phyloP scores from a whole-genome alignment of 1,140 invertebrate genomes.

The Melitaea cinxia region DNA sequence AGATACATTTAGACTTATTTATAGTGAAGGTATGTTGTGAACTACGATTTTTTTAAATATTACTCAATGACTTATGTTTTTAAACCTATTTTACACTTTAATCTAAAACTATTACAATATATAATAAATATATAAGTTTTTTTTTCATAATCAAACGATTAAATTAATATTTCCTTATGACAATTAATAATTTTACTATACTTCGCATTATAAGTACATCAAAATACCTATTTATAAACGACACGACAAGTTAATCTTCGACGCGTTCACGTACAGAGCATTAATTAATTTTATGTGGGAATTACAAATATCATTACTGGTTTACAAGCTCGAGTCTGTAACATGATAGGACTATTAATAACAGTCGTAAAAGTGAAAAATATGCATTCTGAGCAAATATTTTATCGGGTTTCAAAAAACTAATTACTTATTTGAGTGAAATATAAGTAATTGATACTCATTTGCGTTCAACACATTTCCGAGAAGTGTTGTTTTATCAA shows the following conservation, averaged over 20 bases:
- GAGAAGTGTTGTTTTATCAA: too few relatives aligned
- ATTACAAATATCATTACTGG: background rate
- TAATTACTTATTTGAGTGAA: too few relatives aligned
- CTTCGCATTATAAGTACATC: background rate
- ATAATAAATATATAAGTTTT: too few relatives aligned
- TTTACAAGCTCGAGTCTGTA: background rate
- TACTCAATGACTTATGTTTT: background rate
- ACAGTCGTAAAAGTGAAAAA: too few relatives aligned
- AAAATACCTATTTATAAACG: background rate
- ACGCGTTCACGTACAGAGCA: background rate
- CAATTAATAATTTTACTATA: too few relatives aligned
- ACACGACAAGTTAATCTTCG: background rate
- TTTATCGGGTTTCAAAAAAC: too few relatives aligned
- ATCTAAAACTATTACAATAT: background rate
- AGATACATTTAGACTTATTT: slow-evolving; percentile 93
- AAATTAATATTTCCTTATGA: too few relatives aligned
- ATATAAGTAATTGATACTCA: too few relatives aligned
- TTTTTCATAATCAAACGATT: too few relatives aligned
- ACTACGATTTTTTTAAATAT: background rate
- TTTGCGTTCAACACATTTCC: too few relatives aligned
- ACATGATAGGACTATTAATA: too few relatives aligned
- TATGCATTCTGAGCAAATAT: too few relatives aligned
- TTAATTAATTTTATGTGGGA: background rate
- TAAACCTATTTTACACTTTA: background rate
- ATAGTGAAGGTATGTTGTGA: slow-evolving; percentile 83